Conservation (phyloP, 2,113 vertebrate species). For the Lagopus leucura region DNA sequence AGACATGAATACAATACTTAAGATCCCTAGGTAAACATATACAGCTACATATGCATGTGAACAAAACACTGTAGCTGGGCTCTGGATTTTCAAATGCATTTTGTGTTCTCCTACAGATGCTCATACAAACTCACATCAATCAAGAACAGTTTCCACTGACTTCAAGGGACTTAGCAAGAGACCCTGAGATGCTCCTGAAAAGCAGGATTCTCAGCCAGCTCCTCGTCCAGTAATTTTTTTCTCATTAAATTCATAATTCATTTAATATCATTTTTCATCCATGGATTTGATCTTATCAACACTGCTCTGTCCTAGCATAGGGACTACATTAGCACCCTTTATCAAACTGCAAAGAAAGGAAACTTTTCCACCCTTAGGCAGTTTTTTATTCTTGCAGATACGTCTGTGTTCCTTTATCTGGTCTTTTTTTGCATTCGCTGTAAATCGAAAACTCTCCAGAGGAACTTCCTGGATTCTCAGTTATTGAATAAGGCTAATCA, state of each 20-base stretch:
- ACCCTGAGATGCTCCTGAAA: neutral
- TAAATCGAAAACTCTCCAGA: slow-evolving; percentile 37
- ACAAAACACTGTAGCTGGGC: neutral
- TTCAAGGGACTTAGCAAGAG: neutral
- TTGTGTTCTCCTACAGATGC: neutral
- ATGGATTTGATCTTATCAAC: neutral
- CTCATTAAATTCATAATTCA: neutral
- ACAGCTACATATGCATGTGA: neutral
- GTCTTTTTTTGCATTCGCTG: slow-evolving; percentile 1
- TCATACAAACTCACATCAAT: neutral
- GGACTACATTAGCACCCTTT: slow-evolving; percentile 2
- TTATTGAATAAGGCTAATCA: slow-evolving; percentile 51
- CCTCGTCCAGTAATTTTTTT: neutral
- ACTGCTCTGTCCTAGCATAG: neutral
- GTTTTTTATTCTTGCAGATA: neutral
- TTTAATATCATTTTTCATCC: neutral
- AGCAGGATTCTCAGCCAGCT: neutral
- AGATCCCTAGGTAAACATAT: neutral
- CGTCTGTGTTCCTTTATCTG: slow-evolving; percentile 9
- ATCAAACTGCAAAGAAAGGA: slow-evolving; percentile 17
- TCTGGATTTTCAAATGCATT: neutral
- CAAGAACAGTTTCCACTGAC: neutral
- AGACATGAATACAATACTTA: neutral
- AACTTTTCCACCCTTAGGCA: neutral
- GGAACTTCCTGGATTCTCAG: slow-evolving; percentile 24